Conservation (phyloP, 1,140 invertebrate genomes). For the Wiebesia pumilae region DNA sequence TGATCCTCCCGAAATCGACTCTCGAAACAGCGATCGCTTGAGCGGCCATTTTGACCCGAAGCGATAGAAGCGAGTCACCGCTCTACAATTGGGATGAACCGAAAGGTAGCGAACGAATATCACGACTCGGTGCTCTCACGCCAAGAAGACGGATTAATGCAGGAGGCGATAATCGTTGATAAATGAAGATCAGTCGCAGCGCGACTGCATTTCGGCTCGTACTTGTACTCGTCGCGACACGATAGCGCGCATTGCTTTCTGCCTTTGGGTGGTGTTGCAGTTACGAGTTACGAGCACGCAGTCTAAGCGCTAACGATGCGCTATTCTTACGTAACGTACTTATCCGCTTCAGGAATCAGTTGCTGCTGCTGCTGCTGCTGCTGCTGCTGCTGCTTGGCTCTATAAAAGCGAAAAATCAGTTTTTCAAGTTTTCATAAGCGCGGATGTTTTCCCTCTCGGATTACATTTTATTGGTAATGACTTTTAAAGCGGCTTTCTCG, state of each 20-base stretch:
- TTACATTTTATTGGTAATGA: no score
- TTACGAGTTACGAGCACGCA: no score
- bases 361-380: no score
- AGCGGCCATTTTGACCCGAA: neutral
- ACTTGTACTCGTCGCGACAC: neutral
- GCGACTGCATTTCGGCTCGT: no score
- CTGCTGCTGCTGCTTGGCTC: no score
- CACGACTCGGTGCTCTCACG: no score
- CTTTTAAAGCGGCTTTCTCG: no score
- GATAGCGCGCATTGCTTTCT: neutral
- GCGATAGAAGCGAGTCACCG: neutral
- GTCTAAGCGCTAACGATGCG: neutral
- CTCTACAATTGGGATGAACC: neutral
- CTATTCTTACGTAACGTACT: conserved; percentile 17
- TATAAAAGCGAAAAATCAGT: neutral
- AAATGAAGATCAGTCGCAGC: no score
- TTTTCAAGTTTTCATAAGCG: neutral
- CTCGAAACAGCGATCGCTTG: neutral
- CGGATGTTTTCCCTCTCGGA: no score
- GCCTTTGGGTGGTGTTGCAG: neutral
- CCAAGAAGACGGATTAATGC: no score
- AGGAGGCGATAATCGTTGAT: no score
- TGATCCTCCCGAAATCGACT: neutral
- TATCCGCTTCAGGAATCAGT: neutral
- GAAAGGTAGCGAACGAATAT: neutral